Evolutionary conservation across 2,888 invertebrate genomes (phyloP).

Genomic region (Nymphalis c-album): DNA sequence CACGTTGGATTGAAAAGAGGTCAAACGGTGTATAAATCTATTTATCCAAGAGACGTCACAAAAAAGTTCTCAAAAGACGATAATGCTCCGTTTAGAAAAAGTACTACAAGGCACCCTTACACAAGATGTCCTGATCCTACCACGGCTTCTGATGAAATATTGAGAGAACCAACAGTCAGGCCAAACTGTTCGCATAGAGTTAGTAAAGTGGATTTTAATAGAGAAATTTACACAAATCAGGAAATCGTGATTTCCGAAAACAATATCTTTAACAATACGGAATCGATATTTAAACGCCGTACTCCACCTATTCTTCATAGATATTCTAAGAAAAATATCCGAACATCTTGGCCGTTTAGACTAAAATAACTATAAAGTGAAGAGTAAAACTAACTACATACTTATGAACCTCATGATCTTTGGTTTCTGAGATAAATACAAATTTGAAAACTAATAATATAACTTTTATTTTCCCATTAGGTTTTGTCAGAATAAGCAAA

Average conservation of each 20-base stretch:
- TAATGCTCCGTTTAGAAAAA: constrained; percentile 51
- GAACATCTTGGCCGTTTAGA: neutral
- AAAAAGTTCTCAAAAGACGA: constrained; percentile 36
- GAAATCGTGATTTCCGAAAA: neutral
- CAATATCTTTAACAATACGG: neutral
- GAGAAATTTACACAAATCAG: neutral
- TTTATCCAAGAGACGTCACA: constrained; percentile 46
- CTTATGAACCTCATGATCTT: no score
- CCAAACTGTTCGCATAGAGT: constrained; percentile 27
- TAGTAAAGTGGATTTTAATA: constrained; percentile 27
- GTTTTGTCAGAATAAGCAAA: no score
- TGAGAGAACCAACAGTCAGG: neutral
- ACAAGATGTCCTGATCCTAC: constrained; percentile 39
- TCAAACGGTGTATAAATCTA: constrained; percentile 41
- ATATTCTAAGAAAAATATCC: neutral
- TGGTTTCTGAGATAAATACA: no score
- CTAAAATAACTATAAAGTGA: no score
- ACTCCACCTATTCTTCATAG: neutral
- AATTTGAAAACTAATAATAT: no score
- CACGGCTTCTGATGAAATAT: neutral
- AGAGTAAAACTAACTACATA: no score
- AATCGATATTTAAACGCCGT: neutral
- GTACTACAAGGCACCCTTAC: constrained; percentile 41
- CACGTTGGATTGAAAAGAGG: constrained; percentile 52
- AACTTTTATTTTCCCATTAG: no score